Percentiles rank a stretch among this genome's conserved stretches.
These are phyloP conservation scores for Thalpophila matura DNA, from an alignment of 2,888 invertebrate genomes.

Conservation along the genomic window DNA sequence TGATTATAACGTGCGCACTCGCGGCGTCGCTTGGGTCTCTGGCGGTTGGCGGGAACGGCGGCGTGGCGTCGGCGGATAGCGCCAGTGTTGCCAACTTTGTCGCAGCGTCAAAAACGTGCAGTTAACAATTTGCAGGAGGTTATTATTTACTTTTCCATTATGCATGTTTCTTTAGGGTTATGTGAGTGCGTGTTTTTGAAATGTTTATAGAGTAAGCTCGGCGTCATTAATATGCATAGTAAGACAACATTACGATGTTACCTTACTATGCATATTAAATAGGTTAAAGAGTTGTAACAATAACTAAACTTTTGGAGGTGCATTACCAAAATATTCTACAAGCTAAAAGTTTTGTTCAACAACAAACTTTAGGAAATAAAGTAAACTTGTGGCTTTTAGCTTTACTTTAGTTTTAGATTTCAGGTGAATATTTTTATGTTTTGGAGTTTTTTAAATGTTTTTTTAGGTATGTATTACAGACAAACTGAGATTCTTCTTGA, in stretches of 20 bases:
- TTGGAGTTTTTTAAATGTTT: not conserved
- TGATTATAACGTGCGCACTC: too few relatives aligned
- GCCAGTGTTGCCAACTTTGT: too few relatives aligned
- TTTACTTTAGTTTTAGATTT: not conserved
- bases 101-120: too few relatives aligned
- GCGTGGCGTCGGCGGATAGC: too few relatives aligned
- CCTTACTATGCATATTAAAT: constrained; percentile 41
- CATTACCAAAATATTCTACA: constrained; percentile 28
- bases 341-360: constrained; percentile 11
- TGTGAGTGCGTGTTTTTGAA: constrained; percentile 11
- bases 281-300: constrained; percentile 20
- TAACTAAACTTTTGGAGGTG: constrained; percentile 27
- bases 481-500: too few relatives aligned
- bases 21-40: too few relatives aligned
- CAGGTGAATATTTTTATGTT: not conserved
- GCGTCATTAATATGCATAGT: constrained; percentile 41
- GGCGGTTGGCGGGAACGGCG: too few relatives aligned
- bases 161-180: too few relatives aligned
- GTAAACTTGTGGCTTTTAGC: not conserved
- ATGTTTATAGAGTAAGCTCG: constrained; percentile 16
- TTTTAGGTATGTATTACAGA: too few relatives aligned
- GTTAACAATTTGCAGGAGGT: too few relatives aligned
- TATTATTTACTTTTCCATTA: too few relatives aligned
- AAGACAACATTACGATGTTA: constrained; percentile 41
- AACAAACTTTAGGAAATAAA: not conserved